These are phyloP conservation scores for Cristatella mucedo DNA, from an alignment of 2,888 invertebrate genomes.

Conservation along the genomic window DNA sequence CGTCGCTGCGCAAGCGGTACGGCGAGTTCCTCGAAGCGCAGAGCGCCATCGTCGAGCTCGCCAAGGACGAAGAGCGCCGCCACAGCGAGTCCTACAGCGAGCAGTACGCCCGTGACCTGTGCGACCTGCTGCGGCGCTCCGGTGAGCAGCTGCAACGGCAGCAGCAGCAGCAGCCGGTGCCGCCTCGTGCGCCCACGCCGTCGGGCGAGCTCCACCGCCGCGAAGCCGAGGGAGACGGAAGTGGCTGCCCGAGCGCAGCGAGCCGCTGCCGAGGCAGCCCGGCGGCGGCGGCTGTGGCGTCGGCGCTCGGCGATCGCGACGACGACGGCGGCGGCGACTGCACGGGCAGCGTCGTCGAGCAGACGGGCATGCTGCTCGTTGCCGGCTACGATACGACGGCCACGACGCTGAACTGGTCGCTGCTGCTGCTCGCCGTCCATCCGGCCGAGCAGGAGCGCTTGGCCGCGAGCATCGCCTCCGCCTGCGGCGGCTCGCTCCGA, in stretches of 20 bases:
- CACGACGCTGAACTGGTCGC: constrained; percentile 1
- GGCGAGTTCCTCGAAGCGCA: not conserved
- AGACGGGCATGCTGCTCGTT: constrained; percentile 6
- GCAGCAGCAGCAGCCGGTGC: too few species aligned
- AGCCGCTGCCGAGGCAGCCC: too few species aligned
- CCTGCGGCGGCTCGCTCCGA: too few species aligned
- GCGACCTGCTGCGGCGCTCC: not conserved
- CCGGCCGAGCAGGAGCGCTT: not conserved
- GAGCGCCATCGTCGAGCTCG: not conserved
- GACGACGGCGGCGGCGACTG: too few species aligned
- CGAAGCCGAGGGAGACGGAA: too few species aligned
- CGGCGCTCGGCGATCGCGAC: too few species aligned
- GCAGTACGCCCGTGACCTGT: not conserved
- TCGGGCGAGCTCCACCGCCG: too few species aligned
- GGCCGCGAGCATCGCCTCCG: too few species aligned
- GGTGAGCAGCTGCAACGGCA: not conserved
- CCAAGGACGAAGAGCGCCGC: not conserved
- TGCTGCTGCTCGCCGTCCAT: constrained; percentile 3
- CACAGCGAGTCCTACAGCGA: not conserved
- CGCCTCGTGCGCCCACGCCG: too few species aligned
- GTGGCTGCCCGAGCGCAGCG: too few species aligned
- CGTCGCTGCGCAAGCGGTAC: not conserved
- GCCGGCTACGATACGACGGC: constrained; percentile 8
- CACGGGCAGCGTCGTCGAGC: not conserved
- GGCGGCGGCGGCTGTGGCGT: too few species aligned